These are phyloP conservation scores for Trichomycterus rosablanca DNA, from an alignment of 2,113 vertebrate genomes.

Conservation along the genomic window DNA sequence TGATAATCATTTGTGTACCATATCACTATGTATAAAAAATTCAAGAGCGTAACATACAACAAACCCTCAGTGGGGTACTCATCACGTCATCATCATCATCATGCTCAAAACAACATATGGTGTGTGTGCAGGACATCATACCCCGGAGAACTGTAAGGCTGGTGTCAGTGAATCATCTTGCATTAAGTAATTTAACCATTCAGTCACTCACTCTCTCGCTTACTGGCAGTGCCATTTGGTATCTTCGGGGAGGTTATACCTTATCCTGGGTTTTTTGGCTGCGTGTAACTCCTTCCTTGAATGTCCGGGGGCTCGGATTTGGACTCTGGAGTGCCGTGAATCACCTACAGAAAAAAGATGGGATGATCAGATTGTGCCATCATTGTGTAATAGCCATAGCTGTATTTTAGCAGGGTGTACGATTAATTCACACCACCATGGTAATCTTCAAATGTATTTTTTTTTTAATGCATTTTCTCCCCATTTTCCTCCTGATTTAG, in stretches of 20 bases:
- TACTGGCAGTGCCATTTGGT: conserved; percentile 29
- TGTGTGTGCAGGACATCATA: background rate
- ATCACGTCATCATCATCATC: background rate
- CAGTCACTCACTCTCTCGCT: background rate
- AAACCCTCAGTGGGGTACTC: background rate
- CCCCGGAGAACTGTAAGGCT: background rate
- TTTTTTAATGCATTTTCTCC: too few species aligned
- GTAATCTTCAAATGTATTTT: too few species aligned
- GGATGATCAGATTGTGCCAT: too few species aligned
- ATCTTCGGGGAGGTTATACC: conserved; percentile 39
- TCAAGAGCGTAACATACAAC: background rate
- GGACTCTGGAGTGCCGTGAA: conserved; percentile 21
- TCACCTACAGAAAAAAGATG: conserved; percentile 34
- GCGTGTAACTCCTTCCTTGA: conserved; percentile 3
- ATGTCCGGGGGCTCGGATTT: conserved; percentile 7
- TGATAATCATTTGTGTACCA: background rate
- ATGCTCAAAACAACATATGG: conserved; percentile 27
- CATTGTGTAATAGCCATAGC: too few species aligned
- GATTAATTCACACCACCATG: too few species aligned
- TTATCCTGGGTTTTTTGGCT: conserved; percentile 43
- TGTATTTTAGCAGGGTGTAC: too few species aligned
- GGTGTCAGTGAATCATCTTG: conserved; percentile 14
- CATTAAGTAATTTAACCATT: background rate
- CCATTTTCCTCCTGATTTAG: too few species aligned
- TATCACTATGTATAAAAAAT: background rate